Evolutionary conservation across 2,888 invertebrate genomes (phyloP).

Genomic region (Brachyptera risi): DNA sequence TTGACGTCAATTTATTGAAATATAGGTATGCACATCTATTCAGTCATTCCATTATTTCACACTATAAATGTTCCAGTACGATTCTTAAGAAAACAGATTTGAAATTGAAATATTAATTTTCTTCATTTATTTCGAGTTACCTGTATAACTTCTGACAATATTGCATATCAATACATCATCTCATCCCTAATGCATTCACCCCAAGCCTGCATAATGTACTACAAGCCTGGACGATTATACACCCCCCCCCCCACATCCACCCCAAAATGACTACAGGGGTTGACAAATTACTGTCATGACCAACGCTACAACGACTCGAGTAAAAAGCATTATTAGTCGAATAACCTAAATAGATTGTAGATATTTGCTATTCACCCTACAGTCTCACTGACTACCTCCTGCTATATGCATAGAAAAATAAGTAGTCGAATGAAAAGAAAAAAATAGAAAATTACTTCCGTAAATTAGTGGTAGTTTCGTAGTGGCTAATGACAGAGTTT

Average conservation of each 20-base stretch:
- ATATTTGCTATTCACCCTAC: background rate
- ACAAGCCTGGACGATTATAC: too few species aligned
- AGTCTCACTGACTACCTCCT: background rate
- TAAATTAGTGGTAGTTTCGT: constrained; percentile 17
- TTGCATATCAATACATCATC: too few species aligned
- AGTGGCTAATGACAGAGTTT: constrained; percentile 17
- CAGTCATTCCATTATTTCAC: too few species aligned
- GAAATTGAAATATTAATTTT: too few species aligned
- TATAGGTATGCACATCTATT: too few species aligned
- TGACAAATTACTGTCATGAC: constrained; percentile 19
- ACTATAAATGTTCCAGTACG: too few species aligned
- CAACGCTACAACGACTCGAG: background rate
- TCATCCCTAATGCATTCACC: too few species aligned
- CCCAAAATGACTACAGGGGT: constrained; percentile 3
- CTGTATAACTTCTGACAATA: too few species aligned
- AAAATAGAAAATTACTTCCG: constrained; percentile 15
- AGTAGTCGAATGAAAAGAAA: background rate
- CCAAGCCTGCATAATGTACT: background rate
- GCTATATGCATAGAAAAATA: background rate
- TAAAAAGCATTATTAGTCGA: constrained; percentile 20
- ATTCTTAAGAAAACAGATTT: too few species aligned
- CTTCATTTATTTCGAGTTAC: too few species aligned
- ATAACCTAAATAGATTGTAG: constrained; percentile 2
- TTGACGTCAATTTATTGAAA: too few species aligned
- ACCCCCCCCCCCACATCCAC: background rate